phyloP scores from a whole-genome alignment of 2,888 invertebrate genomes.

The Leptinotarsa rubiginosa region DNA sequence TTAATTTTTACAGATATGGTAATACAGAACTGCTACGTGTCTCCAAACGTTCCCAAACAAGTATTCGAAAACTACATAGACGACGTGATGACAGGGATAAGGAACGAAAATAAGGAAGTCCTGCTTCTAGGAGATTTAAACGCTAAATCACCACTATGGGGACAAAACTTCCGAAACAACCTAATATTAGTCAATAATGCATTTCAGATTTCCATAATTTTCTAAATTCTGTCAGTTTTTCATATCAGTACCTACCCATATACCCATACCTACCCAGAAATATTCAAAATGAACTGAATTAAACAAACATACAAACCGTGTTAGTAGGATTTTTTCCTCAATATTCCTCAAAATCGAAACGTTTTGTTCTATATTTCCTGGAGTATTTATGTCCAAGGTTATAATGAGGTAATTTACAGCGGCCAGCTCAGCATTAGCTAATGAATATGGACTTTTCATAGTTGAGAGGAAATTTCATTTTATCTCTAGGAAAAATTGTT shows the following conservation, averaged over 20 bases:
- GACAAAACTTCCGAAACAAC: background rate
- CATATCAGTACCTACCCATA: no score
- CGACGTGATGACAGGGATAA: background rate
- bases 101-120: background rate
- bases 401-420: constrained; percentile 41
- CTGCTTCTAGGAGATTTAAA: background rate
- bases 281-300: no score
- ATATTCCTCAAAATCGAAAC: background rate
- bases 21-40: constrained; percentile 10
- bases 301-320: no score
- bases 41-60: constrained; percentile 10
- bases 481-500: background rate
- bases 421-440: constrained; percentile 38
- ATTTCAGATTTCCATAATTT: no score
- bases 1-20: background rate
- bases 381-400: constrained; percentile 34
- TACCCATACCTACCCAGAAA: no score
- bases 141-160: background rate
- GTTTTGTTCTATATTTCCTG: background rate
- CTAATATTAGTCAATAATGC: no score
- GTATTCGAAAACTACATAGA: background rate
- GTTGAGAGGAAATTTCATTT: background rate
- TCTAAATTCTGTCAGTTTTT: no score
- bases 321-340: background rate
- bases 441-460: constrained; percentile 29